Conservation (phyloP, 1,140 invertebrate species). For the Holotrichia oblita region DNA sequence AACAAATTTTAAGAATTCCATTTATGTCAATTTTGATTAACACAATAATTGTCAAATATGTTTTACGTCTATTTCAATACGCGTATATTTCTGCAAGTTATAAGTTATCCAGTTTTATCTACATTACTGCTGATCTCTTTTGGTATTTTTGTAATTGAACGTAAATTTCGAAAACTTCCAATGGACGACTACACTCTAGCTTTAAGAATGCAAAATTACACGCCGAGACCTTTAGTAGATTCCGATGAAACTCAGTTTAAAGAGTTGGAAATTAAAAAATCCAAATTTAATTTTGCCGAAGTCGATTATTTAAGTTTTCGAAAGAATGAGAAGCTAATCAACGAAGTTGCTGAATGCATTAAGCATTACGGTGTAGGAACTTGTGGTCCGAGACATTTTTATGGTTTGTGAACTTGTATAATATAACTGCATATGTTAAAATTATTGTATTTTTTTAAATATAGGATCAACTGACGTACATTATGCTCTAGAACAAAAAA, state of each 20-base stretch:
- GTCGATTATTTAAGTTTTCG: constrained; percentile 87
- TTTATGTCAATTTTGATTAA: not conserved
- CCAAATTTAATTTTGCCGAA: constrained; percentile 73
- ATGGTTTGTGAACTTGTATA: constrained; percentile 69
- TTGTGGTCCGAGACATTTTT: constrained; percentile 97
- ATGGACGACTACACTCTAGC: not conserved
- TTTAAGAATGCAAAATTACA: not conserved
- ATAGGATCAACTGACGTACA: constrained; percentile 79
- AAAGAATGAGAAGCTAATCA: constrained; percentile 73
- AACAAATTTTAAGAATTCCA: no score
- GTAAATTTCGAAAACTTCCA: not conserved
- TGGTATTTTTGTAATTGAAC: not conserved
- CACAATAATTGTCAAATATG: not conserved
- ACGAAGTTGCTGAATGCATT: constrained; percentile 76
- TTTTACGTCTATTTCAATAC: constrained; percentile 11
- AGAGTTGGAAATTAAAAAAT: constrained; percentile 38
- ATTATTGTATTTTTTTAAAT: not conserved
- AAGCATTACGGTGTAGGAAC: constrained; percentile 97
- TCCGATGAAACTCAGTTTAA: not conserved
- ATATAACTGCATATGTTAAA: not conserved
- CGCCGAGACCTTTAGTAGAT: not conserved
- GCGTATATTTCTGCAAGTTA: not conserved
- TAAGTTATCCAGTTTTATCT: not conserved
- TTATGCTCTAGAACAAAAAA: constrained; percentile 86
- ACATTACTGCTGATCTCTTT: not conserved